Evolutionary conservation across 2,888 invertebrate species (phyloP), one percentile per base, ranked within the genome.

Genomic region (Eupeodes latifasciatus): DNA sequence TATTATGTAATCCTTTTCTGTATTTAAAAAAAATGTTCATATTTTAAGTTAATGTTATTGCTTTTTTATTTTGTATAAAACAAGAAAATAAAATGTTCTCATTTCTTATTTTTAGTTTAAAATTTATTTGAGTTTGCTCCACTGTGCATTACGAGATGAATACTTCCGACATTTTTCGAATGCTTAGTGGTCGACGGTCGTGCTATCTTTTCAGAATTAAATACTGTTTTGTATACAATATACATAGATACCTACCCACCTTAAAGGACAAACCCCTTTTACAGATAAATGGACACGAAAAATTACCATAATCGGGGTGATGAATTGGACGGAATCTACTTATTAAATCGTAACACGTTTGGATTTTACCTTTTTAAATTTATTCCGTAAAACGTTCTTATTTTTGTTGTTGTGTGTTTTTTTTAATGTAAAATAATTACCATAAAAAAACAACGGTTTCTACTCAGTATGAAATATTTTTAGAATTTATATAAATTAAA

Each of bases 271-370:
- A 59, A 59, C 5, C 19, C 57, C 62, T 53, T 14, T 64, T 53
- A 27, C 27, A 47, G 59, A 59, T 72, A 44, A 72, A 72, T 59
- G 72, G 44, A n/a, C 14, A 61, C n/a, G 69, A n/a, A 51, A 61
- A 36, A 71, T 79, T 79, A 62, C 12, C 62, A 79, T 71, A 62
- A 53, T 55, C 19, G 34, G 61, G 40, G 14, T 72, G 72, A 72
- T 72, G 72, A 59, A 59, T 72, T 72, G 44, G 10, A 59, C 59
- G 19, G 19, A 34, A 72, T 72, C 47, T 72, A 12, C 6, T 59
- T 72, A 59, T 59, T 57, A 44, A 72, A 59, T 72, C 72, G 34
- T 47, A 34, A 47, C 59, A 72, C 59, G 59, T 72, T 59, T n/a
- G 19, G 44, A 47, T 12, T 47, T 59, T 34, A 72, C 72, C 59